Evolutionary conservation across 1,140 invertebrate species (phyloP), one percentile per base, ranked within the genome.

Genomic region (Zeugodacus cucurbitae): DNA sequence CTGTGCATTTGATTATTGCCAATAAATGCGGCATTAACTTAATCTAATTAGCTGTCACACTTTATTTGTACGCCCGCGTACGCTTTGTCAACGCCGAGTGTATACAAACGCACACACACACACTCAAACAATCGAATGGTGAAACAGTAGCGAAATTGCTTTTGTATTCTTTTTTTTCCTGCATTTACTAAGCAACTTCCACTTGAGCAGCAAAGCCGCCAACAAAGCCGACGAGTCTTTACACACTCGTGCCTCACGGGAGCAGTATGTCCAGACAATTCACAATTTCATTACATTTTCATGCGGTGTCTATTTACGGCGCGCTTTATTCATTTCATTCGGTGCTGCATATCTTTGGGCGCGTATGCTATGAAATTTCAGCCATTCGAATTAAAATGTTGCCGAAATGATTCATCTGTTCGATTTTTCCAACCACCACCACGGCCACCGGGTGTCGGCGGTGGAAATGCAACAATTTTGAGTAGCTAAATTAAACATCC

Each of bases 1-100:
- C 59, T 48, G 62, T 44, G 62, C 41, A 32, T 88, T 87, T 86
- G 82, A 88, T 90, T 89, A 90, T 91, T 91, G 90, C 85, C 89
- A 92, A 92, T 92, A 90, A 92, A 92, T 89, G 89, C 89, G 89
- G 91, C 91, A 92, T 92, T 91, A 91, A 90, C 91, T 90, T 91
- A 92, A 92, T 92, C 91, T 92, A 92, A 92, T 92, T 92, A 92
- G 89, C 91, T 92, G 91, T 90, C 91, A 92, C 90, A 90, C 90
- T 90, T 90, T 90, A 92, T 91, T 91, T 89, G 64, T 87, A 59
- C 67, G 70, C n/a, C 57, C 11, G 11, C 57, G 58, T 11, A 29
- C 86, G 14, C 64, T 82, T 59, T 54, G 64, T 37, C 17, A 11
- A 1, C 59, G n/a, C 34, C n/a, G 26, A 26, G 4, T 10, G 14